Base-by-base conservation (phyloP, 2,113 vertebrate species). In the Brachyhypopomus gauderio region DNA sequence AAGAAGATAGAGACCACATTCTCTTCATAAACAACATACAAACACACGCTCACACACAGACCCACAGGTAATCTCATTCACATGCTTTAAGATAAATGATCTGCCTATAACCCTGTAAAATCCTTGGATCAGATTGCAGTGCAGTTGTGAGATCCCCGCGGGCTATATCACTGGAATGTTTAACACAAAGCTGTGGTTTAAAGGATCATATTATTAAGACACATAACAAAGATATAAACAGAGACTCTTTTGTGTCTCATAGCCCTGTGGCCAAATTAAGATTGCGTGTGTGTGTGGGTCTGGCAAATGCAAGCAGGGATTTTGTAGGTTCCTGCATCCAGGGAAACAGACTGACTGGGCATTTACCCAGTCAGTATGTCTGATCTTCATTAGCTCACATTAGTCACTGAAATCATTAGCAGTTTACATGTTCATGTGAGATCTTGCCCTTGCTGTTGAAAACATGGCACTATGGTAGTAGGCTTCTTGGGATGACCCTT, bases 201-300 rank as follows among this genome's bases (percentile, higher is more conserved):
- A 72, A 80, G 48, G 64, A 72, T 52, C 45, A 52, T 52, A 52
- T 52, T 52, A 52, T 72, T 71, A 58, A 71, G 14, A 63, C 34
- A 59, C 9, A 58, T 69, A 75, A 64, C 77, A 71, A 72, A 84
- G 41, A 11, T 25, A 38, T 81, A 19, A 70, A 74, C 27, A 52
- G 56, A 71, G 17, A 19, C 27, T 36, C 25, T 69, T 22, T 56
- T 69, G 45, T 77, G 6, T 25, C 20, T 66, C 11, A 66, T 11
- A 66, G 27, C 25, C 22, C 1, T 30, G 63, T 2, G 30, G 11
- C 25, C 16, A 30, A 30, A 16, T 66, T 66, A 30, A 66, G 14
- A 30, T 27, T 25, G 34, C 0, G 23, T 30, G 30, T 30, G 30
- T 30, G 30, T 30, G 30, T 30, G 30, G 1, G 25, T 22, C 60